Conservation (phyloP, 1,140 invertebrate genomes). For the Bicyclus anynana region DNA sequence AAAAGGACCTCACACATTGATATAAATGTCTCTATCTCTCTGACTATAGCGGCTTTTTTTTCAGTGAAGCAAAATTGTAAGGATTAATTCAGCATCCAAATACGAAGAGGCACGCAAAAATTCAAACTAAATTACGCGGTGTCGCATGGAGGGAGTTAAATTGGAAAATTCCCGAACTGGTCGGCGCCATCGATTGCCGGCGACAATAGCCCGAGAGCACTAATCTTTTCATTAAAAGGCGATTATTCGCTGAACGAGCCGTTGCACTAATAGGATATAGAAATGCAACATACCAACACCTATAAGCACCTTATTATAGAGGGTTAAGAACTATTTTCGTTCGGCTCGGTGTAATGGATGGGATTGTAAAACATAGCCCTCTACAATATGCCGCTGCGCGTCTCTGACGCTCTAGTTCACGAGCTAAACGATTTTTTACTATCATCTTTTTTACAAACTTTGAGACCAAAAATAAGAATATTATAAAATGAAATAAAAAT, state of each 20-base stretch:
- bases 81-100: neutral
- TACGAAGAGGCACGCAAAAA: neutral
- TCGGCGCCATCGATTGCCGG: constrained; percentile 51
- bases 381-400: constrained; percentile 50
- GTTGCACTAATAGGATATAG: constrained; percentile 69
- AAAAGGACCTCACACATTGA: no score
- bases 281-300: constrained; percentile 4
- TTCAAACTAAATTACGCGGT: constrained; percentile 12
- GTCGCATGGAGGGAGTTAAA: constrained; percentile 46
- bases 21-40: no score
- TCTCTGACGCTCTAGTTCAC: constrained; percentile 26
- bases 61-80: no score
- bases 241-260: constrained; percentile 69
- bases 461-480: no score
- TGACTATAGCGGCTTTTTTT: no score
- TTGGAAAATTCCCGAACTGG: constrained; percentile 68
- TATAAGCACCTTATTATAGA: constrained; percentile 15
- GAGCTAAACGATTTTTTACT: neutral
- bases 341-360: constrained; percentile 3
- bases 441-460: neutral
- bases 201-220: constrained; percentile 60
- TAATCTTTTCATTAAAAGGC: constrained; percentile 76
- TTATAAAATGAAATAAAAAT: no score
- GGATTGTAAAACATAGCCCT: constrained; percentile 29
- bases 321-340: constrained; percentile 28